A percentile compares a stretch with the other conserved stretches of the same genome.
These are phyloP conservation scores for Picathartes gymnocephalus DNA, from an alignment of 2,113 vertebrate species.

Conservation along the genomic window DNA sequence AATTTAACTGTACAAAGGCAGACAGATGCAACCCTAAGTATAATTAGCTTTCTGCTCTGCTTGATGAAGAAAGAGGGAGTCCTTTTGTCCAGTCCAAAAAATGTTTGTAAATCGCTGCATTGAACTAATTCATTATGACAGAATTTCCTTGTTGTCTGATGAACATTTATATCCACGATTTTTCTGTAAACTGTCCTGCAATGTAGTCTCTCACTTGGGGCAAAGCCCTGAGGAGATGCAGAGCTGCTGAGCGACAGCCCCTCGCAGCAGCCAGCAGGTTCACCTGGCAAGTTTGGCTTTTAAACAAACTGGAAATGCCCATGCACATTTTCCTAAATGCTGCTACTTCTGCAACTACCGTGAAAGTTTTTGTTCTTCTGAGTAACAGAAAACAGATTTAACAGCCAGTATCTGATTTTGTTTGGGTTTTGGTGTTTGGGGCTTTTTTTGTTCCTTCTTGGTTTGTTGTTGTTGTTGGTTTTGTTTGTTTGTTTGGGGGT, in stretches of 20 bases:
- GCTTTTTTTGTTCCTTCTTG: too few species aligned
- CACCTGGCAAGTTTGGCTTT: background rate
- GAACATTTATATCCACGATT: background rate
- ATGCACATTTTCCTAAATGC: background rate
- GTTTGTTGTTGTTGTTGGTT: too few species aligned
- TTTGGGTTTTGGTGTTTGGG: background rate
- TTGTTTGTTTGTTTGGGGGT: fast-evolving
- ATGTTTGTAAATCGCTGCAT: background rate
- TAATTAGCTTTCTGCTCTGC: background rate
- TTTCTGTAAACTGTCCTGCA: background rate
- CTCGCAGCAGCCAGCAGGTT: background rate
- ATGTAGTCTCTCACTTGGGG: background rate
- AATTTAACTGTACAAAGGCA: background rate
- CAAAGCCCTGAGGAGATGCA: background rate
- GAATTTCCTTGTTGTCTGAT: background rate
- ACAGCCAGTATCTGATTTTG: background rate
- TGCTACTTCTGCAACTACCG: background rate
- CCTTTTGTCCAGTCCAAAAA: background rate
- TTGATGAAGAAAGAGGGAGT: background rate
- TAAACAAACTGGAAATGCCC: background rate
- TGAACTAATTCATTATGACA: background rate
- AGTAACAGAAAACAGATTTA: background rate
- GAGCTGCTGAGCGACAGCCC: background rate
- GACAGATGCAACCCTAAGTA: background rate
- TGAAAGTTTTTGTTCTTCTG: background rate